Evolutionary conservation across 2,113 vertebrate genomes (phyloP).

Genomic region (Glareola pratincola): DNA sequence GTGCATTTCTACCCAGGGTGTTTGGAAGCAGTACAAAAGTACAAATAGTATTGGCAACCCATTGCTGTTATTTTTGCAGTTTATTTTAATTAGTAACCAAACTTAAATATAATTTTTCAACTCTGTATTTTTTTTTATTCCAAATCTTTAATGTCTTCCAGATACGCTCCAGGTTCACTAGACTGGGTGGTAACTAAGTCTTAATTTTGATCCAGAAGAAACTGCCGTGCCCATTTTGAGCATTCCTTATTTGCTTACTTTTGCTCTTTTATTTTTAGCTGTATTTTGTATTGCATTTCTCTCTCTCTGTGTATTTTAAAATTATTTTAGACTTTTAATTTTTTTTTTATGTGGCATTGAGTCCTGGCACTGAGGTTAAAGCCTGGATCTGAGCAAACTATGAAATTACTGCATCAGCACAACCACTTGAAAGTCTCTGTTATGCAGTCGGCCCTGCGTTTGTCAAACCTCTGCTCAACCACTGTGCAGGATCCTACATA

Average conservation of each 20-base stretch:
- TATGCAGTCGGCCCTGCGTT: not conserved
- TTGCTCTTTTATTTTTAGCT: conserved; percentile 43
- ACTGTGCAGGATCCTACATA: not conserved
- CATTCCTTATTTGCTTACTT: conserved; percentile 21
- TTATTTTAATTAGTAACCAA: conserved; percentile 40
- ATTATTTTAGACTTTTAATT: conserved; percentile 13
- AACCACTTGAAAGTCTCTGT: conserved; percentile 13
- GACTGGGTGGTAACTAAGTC: not conserved
- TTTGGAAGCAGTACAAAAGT: conserved; percentile 10
- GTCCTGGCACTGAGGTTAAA: conserved; percentile 20
- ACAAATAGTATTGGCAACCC: not conserved
- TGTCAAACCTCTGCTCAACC: not conserved
- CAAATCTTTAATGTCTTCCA: conserved; percentile 47
- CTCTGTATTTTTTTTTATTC: conserved; percentile 14
- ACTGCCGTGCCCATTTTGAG: not conserved
- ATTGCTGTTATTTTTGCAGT: conserved; percentile 32
- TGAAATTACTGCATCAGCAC: conserved; percentile 28
- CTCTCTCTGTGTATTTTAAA: not conserved
- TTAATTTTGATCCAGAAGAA: conserved; percentile 34
- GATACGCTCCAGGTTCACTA: conserved; percentile 22
- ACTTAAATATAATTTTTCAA: conserved; percentile 7
- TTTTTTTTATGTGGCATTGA: conserved; percentile 6
- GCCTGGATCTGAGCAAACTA: not conserved
- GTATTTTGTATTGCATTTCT: not conserved
- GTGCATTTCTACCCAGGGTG: not conserved